Conservation (phyloP, 1,140 invertebrate genomes). For the Apis mellifera region DNA sequence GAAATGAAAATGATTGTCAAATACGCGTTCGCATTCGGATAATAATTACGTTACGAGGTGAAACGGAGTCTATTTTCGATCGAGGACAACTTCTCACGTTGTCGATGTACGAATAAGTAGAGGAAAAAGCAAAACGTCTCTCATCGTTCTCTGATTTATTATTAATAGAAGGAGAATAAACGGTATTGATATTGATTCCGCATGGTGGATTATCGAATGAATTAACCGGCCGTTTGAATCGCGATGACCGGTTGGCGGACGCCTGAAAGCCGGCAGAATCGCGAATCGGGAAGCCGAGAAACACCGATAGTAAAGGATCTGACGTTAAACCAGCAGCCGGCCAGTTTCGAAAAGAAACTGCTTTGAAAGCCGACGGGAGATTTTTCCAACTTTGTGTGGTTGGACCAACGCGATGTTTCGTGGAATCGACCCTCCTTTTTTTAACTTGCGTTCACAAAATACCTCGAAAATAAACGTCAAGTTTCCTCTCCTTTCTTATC, state of each 20-base stretch:
- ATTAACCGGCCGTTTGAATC: conserved; percentile 41
- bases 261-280: conserved; percentile 26
- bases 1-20: too few relatives aligned
- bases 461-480: too few relatives aligned
- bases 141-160: conserved; percentile 19
- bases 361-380: conserved; percentile 17
- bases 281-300: conserved; percentile 29
- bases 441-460: background rate
- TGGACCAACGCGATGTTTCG: background rate
- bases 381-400: conserved; percentile 31
- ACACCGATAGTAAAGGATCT: conserved; percentile 28
- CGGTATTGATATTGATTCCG: conserved; percentile 45
- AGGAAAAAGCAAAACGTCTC: background rate
- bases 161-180: background rate
- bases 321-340: background rate
- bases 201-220: conserved; percentile 33
- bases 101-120: background rate
- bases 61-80: background rate
- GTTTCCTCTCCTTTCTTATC: too few relatives aligned
- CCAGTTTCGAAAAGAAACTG: conserved; percentile 13
- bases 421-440: background rate
- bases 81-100: background rate
- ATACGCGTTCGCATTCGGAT: too few relatives aligned
- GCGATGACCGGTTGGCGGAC: conserved; percentile 12
- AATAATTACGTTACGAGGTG: background rate